Evolutionary conservation across 2,888 invertebrate genomes (phyloP).

Genomic region (Lottia scabra): DNA sequence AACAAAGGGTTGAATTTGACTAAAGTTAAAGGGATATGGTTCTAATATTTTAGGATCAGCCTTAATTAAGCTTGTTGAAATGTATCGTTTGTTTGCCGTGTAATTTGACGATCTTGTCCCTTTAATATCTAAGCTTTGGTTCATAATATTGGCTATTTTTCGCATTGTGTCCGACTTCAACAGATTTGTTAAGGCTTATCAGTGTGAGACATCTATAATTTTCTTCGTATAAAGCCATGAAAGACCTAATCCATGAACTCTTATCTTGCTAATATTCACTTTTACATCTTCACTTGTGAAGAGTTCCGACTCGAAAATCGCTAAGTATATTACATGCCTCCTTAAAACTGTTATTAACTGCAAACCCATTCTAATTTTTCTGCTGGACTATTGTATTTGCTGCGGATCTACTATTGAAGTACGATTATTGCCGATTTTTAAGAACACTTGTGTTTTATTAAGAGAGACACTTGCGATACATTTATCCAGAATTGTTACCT

Average conservation of each 20-base stretch:
- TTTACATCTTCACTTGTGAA: neutral
- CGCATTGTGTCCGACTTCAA: neutral
- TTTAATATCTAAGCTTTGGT: no score
- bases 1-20: no score
- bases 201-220: neutral
- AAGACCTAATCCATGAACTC: neutral
- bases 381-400: neutral
- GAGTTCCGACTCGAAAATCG: neutral
- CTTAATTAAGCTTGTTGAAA: no score
- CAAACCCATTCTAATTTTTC: neutral
- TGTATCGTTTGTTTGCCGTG: no score
- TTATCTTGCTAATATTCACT: neutral
- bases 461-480: neutral
- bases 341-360: neutral
- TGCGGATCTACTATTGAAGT: neutral
- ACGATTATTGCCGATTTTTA: neutral
- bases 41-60: no score
- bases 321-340: neutral
- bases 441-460: neutral
- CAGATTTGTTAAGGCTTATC: neutral
- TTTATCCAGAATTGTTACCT: neutral
- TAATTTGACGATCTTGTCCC: no score
- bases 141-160: neutral
- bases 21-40: no score
- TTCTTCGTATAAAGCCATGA: neutral